Percentiles rank a stretch among this genome's conserved stretches.
These are phyloP conservation scores for Balaenoptera acutorostrata DNA, from an alignment of 2,113 vertebrate species.

Conservation along the genomic window DNA sequence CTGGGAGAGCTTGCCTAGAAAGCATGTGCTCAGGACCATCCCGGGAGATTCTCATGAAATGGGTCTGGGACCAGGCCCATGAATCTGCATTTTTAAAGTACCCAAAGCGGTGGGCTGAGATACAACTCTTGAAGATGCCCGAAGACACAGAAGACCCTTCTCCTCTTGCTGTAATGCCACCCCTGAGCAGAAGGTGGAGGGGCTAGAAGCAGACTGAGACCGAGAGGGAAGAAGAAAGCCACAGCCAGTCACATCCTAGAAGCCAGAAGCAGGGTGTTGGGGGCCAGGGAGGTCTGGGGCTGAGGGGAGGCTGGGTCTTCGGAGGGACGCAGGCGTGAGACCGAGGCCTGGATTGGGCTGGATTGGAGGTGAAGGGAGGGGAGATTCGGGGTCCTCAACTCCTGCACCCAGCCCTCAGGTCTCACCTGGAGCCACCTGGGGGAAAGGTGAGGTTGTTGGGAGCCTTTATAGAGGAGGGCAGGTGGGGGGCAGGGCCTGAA, in stretches of 20 bases:
- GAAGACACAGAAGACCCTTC: background rate
- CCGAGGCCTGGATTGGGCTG: accelerated
- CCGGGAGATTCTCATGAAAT: background rate
- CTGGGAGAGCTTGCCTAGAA: background rate
- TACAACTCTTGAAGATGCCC: background rate
- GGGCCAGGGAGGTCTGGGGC: background rate
- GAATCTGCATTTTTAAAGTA: background rate
- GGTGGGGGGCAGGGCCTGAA: accelerated
- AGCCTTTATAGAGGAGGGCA: too few species aligned
- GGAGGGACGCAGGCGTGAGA: background rate
- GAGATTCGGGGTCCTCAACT: accelerated
- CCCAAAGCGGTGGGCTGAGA: too few species aligned
- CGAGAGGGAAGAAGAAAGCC: background rate
- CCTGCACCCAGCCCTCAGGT: accelerated
- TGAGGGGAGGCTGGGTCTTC: accelerated
- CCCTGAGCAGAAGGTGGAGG: accelerated
- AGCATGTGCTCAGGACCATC: background rate
- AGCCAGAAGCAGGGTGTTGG: background rate
- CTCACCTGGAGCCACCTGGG: background rate
- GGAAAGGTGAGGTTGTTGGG: background rate
- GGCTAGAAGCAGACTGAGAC: background rate
- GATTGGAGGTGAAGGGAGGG: background rate
- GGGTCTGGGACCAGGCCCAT: background rate
- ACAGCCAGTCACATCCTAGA: accelerated
- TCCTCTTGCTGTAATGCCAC: background rate